Conservation (phyloP, 2,888 invertebrate species). For the Netelia fuscicornis region DNA sequence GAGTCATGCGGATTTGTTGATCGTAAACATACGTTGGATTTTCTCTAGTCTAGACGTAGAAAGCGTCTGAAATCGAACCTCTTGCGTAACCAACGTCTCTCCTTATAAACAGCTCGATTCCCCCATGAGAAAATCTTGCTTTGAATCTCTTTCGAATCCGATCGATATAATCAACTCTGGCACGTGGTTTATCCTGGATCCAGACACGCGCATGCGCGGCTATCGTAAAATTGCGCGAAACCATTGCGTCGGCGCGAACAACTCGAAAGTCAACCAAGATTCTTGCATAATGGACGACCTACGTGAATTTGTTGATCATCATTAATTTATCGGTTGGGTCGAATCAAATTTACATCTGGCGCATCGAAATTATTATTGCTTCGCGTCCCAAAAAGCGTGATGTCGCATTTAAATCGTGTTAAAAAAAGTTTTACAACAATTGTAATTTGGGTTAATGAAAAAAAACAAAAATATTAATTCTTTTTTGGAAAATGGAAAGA, state of each 20-base stretch:
- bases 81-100: slow-evolving; percentile 25
- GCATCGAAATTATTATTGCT: neutral
- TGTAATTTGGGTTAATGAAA: too few relatives aligned
- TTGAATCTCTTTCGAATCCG: slow-evolving; percentile 24
- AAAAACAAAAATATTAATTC: too few relatives aligned
- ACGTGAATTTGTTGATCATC: neutral
- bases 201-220: neutral
- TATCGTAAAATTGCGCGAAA: slow-evolving; percentile 30
- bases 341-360: neutral
- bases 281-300: slow-evolving; percentile 46
- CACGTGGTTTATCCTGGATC: slow-evolving; percentile 13
- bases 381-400: too few relatives aligned
- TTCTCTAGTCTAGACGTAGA: slow-evolving; percentile 37
- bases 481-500: too few relatives aligned
- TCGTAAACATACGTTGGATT: slow-evolving; percentile 37
- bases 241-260: slow-evolving; percentile 26
- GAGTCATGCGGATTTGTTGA: neutral
- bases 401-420: too few relatives aligned
- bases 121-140: slow-evolving; percentile 34
- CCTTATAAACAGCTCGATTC: slow-evolving; percentile 26
- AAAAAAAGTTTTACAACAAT: too few relatives aligned
- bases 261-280: slow-evolving; percentile 49
- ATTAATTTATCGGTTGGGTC: neutral
- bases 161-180: neutral
- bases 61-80: slow-evolving; percentile 21